Evolutionary conservation across 2,888 invertebrate species (phyloP), one percentile per base, ranked within the genome.

Genomic region (Drosophila lacicola): DNA sequence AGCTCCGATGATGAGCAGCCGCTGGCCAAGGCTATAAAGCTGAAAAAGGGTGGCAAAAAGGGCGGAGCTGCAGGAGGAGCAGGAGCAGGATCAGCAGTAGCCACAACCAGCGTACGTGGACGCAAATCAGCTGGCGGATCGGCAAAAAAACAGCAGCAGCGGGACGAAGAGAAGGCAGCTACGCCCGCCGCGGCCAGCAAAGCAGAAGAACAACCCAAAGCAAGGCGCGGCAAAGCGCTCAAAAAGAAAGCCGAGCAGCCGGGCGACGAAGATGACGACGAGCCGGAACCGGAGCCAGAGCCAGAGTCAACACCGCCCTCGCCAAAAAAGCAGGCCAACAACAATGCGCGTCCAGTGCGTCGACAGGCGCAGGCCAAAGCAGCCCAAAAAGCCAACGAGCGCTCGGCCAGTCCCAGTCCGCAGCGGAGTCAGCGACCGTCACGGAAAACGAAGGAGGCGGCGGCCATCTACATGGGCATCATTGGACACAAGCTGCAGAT

Each of bases 401-500:
- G 69, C 0, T 74, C 81, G 0, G 46, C 44, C 10, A 81, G 65
- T 63, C 71, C 80, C 29, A 58, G 57, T 56, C 90, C 75, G 25
- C 70, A 72, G n/a, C 77, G 88, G 4, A 80, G 67, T 49, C 90
- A 91, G 67, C 83, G 95, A 42, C 95, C 95, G 0, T 93, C 94
- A 10, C 93, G 96, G 37, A 96, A 95, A 91, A 96, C 96, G 0
- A 96, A 96, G 91, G 95, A 96, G 91, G 95, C 95, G 25, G 96
- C 96, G 2, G 94, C 95, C 8, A 94, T 95, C 58, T 96, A 95
- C 77, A 95, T 96, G 95, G 96, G 96, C 85, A 94, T 96, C 72
- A 93, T 96, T 50, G 95, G 95, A 4, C 94, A 95, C 78, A 95
- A 95, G 89, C 92, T 96, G 54, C 94, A 95, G 19, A 93, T 94